Evolutionary conservation across 2,113 vertebrate species (phyloP), one percentile per base, ranked within the genome.

Genomic region (Spilogale gracilis): DNA sequence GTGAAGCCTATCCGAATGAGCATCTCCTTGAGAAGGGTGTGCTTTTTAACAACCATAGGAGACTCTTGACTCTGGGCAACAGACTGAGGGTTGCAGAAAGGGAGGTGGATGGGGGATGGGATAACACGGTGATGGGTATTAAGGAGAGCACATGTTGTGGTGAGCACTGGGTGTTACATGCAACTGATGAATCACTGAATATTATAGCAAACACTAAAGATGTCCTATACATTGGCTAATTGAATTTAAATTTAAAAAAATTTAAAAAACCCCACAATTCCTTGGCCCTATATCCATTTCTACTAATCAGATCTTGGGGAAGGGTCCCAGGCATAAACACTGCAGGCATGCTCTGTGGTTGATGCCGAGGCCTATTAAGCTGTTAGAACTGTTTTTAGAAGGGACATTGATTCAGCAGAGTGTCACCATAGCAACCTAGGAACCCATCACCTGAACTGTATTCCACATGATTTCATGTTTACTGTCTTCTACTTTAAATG

Each of bases 391-490:
- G 67, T 90, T 91, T 95, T 89, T 56, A 94, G 92, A 97, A 63
- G 48, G 43, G 52, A 91, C 43, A 65, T 65, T 83, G 83, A 95
- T 54, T 96, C 50, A 69, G 71, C 65, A 38, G 65, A 89, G 21
- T 71, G 32, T 96, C 65, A 76, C 95, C 76, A 94, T 88, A 74
- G 67, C 71, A 97, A 97, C 78, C 16, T 54, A 94, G 94, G 86
- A 96, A 94, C 74, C 84, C 52, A 91, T 92, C 76, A 80, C 81
- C 25, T 78, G 80, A 94, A 73, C 92, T 8, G 7, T 56, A 81
- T 78, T 90, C 69, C 87, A 94, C 80, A 74, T 45, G 60, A 76
- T 61, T 95, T 94, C 18, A 30, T 96, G 56, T 82, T 88, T 87
- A 76, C 52, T 16, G 10, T 38, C 88, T 97, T 94, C 80, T 88